Conservation (phyloP, 1,140 invertebrate species). For the Papilio glaucus region DNA sequence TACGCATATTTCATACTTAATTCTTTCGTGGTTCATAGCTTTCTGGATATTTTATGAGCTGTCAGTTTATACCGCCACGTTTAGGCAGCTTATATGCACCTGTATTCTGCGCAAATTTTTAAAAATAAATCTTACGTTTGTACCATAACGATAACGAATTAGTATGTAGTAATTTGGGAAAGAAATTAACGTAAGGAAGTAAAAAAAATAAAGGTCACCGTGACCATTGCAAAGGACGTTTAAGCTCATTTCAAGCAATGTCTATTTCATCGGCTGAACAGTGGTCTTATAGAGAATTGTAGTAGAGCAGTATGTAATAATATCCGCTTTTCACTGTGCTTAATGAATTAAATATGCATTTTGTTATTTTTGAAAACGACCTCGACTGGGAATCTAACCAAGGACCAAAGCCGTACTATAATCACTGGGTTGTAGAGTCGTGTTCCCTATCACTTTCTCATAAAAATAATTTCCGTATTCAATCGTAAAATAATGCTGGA, state of each 20-base stretch:
- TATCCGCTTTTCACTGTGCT: no score
- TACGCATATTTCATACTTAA: slow-evolving; percentile 79
- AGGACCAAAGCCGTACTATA: neutral
- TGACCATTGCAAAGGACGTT: no score
- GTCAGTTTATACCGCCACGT: slow-evolving; percentile 49
- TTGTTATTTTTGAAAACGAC: neutral
- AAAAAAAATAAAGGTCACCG: no score
- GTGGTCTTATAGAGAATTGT: no score
- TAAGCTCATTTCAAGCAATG: no score
- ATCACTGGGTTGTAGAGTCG: neutral
- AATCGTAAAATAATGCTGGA: slow-evolving; percentile 40
- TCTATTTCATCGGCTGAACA: no score
- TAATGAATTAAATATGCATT: neutral
- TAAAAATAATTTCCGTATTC: slow-evolving; percentile 31
- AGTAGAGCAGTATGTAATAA: no score
- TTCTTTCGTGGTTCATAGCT: slow-evolving; percentile 65
- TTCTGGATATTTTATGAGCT: slow-evolving; percentile 61
- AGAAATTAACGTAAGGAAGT: no score
- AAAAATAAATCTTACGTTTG: neutral
- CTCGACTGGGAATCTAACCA: neutral
- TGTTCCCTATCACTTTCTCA: neutral
- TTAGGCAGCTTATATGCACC: slow-evolving; percentile 51
- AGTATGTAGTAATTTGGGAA: no score
- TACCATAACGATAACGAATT: neutral
- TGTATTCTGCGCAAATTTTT: slow-evolving; percentile 42